Evolutionary conservation across 2,113 vertebrate genomes (phyloP).

Genomic region (mouse (Mus musculus)): DNA sequence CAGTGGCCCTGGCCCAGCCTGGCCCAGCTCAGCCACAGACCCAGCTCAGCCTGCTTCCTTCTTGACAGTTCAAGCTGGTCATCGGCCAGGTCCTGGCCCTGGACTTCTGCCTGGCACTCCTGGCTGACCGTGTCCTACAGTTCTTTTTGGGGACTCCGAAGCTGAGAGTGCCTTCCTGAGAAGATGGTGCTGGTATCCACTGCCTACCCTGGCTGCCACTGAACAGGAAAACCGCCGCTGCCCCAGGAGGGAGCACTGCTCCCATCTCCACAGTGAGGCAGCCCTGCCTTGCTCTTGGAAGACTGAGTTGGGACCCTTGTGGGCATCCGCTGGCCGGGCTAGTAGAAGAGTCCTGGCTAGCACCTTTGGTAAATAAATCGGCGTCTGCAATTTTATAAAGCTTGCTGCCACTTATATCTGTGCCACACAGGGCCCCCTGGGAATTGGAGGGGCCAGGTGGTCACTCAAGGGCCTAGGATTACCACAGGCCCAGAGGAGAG

Average conservation of each 20-base stretch:
- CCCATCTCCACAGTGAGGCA: neutral
- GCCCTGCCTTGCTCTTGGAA: neutral
- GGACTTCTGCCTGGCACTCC: conserved; percentile 93
- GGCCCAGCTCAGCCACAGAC: rapidly evolving
- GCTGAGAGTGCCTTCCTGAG: conserved; percentile 96
- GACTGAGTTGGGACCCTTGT: conserved; percentile 46
- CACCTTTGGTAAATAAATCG: conserved; percentile 85
- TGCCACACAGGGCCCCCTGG: neutral
- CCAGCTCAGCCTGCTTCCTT: neutral
- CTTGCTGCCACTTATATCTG: neutral
- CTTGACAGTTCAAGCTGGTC: conserved; percentile 93
- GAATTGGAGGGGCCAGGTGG: neutral
- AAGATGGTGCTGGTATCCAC: neutral
- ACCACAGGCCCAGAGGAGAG: neutral
- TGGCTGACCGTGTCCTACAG: conserved; percentile 93
- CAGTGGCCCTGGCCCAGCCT: too few species aligned
- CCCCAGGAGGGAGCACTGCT: conserved; percentile 30
- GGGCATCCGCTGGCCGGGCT: conserved; percentile 24
- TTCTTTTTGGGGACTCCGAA: conserved; percentile 94
- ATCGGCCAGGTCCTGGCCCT: conserved; percentile 93
- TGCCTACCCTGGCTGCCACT: neutral
- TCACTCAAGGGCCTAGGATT: neutral
- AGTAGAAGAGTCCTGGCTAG: conserved; percentile 23
- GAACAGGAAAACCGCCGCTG: neutral
- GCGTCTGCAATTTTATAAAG: conserved; percentile 78